Percentiles rank a stretch among this genome's conserved stretches.
phyloP scores from a whole-genome alignment of 2,797 vertebrate genomes.

The Phaenicophaeus curvirostris region DNA sequence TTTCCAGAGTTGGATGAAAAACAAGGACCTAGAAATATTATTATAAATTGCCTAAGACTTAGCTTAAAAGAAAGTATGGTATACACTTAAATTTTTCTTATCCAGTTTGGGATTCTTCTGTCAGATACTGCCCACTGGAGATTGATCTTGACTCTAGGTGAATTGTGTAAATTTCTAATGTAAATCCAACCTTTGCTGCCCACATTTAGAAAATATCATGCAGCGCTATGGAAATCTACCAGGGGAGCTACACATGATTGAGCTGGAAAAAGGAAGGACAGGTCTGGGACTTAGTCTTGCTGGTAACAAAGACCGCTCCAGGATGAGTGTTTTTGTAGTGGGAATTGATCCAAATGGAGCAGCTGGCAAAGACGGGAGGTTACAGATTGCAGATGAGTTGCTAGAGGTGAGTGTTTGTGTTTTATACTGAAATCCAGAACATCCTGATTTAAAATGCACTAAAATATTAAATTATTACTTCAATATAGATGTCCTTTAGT shows the following conservation, averaged over 20 bases:
- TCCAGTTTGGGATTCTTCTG: neutral
- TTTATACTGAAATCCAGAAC: neutral
- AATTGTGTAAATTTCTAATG: neutral
- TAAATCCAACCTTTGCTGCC: neutral
- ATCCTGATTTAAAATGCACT: neutral
- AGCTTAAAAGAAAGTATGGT: neutral
- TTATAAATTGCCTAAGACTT: neutral
- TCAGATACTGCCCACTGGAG: neutral
- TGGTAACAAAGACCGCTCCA: conserved; percentile 93
- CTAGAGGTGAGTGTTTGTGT: conserved; percentile 86
- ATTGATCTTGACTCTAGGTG: neutral
- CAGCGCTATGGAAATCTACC: conserved; percentile 88
- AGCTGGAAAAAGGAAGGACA: conserved; percentile 92
- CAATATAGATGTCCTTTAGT: neutral
- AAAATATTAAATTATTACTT: neutral
- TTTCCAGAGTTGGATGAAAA: neutral
- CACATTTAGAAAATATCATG: conserved; percentile 82
- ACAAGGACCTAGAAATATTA: neutral
- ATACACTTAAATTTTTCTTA: neutral
- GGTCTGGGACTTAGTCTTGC: conserved; percentile 97
- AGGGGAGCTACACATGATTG: conserved; percentile 90
- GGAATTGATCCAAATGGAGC: conserved; percentile 94
- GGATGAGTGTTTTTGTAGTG: conserved; percentile 97
- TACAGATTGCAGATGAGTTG: conserved; percentile 93
- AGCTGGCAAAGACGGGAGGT: conserved; percentile 88